Evolutionary conservation across 2,113 vertebrate genomes (phyloP), one percentile per base, ranked within the genome.

Genomic region (Pyxicephalus adspersus): DNA sequence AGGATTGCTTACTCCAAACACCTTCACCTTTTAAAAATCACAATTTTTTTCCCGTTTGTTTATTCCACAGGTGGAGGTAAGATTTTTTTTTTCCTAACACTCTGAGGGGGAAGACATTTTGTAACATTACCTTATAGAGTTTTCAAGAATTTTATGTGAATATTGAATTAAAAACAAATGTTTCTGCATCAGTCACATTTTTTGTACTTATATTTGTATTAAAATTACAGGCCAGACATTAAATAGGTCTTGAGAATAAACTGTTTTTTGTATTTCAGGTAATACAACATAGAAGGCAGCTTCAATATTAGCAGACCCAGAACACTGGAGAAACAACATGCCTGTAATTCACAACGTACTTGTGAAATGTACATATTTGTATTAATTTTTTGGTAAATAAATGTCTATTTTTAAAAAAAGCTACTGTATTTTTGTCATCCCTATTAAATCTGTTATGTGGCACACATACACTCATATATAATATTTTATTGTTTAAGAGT

Each of bases 191-290:
- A 29, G 17, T 29, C 19, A 11, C 26, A 63, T 25, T 22, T 3
- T 63, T 63, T 13, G 9, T 25, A 63, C 3, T 13, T 23, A 2
- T 28, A 63, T 26, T 3, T 3, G 11, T 23, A 28, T 76, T 51
- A 25, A 45, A 52, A 52, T 76, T 50, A 52, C 34, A 77, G 63
- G 26, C 50, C 22, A 77, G 2, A 1, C 16, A 63, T 22, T 20
- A 17, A 50, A n/a, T 22, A 54, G 25, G 19, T 4, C 28, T 23
- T 18, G 45, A 22, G 26, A 11, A 57, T 79, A 60, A 38, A 16
- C 17, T 79, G 16, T 79, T 6, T 67, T 23, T 67, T 34, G 17
- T 79, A 68, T 68, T 79, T 15, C 31, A 79, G 77, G 77, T 67
- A 28, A 58, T 28, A 17, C 28, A 2, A n/a, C 55, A 5, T 38